These are phyloP conservation scores for Pseudachorutes palmiensis DNA, from an alignment of 1,140 invertebrate species.

Conservation along the genomic window DNA sequence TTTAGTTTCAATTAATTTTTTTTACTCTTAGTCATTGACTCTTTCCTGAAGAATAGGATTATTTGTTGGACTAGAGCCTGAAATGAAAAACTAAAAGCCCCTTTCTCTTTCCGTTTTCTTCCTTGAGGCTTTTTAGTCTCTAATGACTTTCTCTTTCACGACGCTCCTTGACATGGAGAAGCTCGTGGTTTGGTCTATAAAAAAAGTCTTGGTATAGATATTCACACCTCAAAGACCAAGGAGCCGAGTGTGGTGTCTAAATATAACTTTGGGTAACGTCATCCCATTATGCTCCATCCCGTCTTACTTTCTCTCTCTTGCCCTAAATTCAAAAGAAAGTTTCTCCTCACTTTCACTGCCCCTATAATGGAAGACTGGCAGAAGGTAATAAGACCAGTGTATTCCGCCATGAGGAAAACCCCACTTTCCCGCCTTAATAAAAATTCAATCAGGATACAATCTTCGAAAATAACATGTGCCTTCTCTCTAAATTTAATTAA, in stretches of 20 bases:
- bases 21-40: no score
- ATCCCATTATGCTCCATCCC: not conserved
- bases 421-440: not conserved
- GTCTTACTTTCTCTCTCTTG: not conserved
- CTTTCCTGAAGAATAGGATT: no score
- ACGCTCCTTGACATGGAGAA: no score
- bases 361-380: not conserved
- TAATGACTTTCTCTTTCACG: no score
- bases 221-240: not conserved
- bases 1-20: no score
- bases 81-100: no score
- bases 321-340: not conserved
- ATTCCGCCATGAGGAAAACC: no score
- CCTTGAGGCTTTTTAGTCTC: no score
- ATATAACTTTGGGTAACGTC: not conserved
- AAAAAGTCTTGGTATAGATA: no score
- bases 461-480: not conserved
- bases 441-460: not conserved
- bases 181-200: no score
- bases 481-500: not conserved
- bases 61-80: no score
- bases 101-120: no score
- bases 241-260: not conserved
- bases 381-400: not conserved
- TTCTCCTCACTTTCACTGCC: not conserved